Percentiles rank a stretch among this genome's conserved stretches.
These are phyloP conservation scores for Scyliorhinus canicula DNA, from an alignment of 2,797 vertebrate species.

Conservation along the genomic window DNA sequence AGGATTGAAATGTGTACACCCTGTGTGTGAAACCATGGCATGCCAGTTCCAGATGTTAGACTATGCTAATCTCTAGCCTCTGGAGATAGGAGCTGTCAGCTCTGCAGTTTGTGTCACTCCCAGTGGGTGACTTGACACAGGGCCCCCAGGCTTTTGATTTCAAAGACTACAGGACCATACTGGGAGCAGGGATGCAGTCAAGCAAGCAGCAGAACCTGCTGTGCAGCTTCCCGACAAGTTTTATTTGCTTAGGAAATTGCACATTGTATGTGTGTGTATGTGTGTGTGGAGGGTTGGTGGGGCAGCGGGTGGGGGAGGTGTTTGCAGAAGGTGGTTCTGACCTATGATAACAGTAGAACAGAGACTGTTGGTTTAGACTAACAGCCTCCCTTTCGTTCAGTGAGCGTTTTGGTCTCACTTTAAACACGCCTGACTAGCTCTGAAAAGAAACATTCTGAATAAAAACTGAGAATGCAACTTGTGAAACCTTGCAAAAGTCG, in stretches of 20 bases:
- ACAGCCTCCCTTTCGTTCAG: slow-evolving; percentile 38
- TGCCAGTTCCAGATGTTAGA: slow-evolving; percentile 42
- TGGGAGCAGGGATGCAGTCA: slow-evolving; percentile 28
- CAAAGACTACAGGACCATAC: slow-evolving; percentile 30
- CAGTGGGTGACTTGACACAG: slow-evolving; percentile 40
- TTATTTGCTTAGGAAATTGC: slow-evolving; percentile 48
- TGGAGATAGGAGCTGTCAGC: slow-evolving; percentile 40
- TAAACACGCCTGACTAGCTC: slow-evolving; percentile 39
- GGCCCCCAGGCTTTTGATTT: slow-evolving; percentile 39
- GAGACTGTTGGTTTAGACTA: slow-evolving; percentile 39
- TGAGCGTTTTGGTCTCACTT: slow-evolving; percentile 46
- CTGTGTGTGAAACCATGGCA: neutral
- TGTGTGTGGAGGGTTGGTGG: neutral
- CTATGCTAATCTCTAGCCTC: slow-evolving; percentile 33
- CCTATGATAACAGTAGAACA: slow-evolving; percentile 43
- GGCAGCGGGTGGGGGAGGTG: neutral
- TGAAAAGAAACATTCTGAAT: slow-evolving; percentile 42
- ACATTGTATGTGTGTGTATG: slow-evolving; percentile 41
- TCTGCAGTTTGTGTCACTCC: slow-evolving; percentile 41
- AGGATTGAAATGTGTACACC: neutral
- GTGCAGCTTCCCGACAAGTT: slow-evolving; percentile 39
- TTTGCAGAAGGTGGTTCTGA: slow-evolving; percentile 45
- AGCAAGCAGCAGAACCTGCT: slow-evolving; percentile 38
- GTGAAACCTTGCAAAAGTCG: neutral
- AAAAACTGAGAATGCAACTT: slow-evolving; percentile 34